phyloP scores from a whole-genome alignment of 1,140 invertebrate genomes.

The Papilio xuthus region DNA sequence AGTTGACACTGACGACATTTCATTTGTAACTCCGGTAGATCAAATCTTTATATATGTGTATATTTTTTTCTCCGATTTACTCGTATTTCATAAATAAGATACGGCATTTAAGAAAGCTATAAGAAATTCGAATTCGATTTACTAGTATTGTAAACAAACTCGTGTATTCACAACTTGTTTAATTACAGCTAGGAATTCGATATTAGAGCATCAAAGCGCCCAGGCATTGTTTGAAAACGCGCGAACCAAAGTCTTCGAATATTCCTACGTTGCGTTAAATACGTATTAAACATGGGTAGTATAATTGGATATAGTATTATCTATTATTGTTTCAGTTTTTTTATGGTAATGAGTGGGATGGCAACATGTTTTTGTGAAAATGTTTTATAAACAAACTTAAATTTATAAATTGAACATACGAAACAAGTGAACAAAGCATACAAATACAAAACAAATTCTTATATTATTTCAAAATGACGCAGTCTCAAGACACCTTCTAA shows the following conservation, averaged over 20 bases:
- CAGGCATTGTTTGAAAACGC: constrained; percentile 15
- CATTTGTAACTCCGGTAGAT: not conserved
- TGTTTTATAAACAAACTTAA: too few species aligned
- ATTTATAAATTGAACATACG: too few species aligned
- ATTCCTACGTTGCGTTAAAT: not conserved
- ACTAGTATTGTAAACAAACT: constrained; percentile 21
- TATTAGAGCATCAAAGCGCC: constrained; percentile 1
- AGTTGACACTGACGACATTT: not conserved
- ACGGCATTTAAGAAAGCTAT: not conserved
- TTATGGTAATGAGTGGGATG: too few species aligned
- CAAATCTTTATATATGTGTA: not conserved
- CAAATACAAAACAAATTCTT: too few species aligned
- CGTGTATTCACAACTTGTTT: not conserved
- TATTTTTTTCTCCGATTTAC: not conserved
- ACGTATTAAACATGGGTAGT: not conserved
- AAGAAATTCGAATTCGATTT: constrained; percentile 6
- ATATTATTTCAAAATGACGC: too few species aligned
- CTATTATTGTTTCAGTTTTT: too few species aligned
- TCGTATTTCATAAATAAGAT: too few species aligned
- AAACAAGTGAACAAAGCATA: too few species aligned
- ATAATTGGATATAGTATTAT: too few species aligned
- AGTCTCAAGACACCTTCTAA: not conserved
- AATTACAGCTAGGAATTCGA: constrained; percentile 18
- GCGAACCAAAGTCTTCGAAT: not conserved
- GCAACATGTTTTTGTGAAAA: too few species aligned